Conservation (phyloP, 37 sponge, comb jelly and placozoan genomes). For the Aplysina aerophoba region DNA sequence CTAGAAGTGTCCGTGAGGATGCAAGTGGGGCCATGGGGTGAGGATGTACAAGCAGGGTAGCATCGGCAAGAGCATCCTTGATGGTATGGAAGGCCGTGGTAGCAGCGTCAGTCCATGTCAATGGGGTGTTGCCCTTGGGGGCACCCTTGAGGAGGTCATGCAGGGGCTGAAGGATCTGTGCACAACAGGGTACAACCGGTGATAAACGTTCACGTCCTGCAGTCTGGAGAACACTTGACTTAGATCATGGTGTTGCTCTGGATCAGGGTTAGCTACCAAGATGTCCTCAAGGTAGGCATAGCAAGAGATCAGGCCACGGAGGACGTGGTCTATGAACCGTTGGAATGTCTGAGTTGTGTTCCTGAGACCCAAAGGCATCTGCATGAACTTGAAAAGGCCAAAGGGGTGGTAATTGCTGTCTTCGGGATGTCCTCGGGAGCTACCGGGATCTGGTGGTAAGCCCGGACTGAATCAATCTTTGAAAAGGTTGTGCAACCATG, state of each 20-base stretch:
- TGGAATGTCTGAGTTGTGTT: conserved; percentile 61
- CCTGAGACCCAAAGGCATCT: conserved; percentile 55
- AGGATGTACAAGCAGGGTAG: conserved; percentile 54
- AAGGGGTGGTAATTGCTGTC: conserved; percentile 60
- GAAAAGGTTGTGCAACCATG: conserved; percentile 64
- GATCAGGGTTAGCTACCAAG: conserved; percentile 44
- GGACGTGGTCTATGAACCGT: conserved; percentile 54
- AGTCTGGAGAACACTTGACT: background rate
- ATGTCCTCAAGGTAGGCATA: conserved; percentile 53
- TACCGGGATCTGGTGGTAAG: conserved; percentile 60
- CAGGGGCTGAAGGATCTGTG: background rate
- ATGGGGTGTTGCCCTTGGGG: too few relatives aligned
- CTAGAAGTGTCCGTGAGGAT: conserved; percentile 66
- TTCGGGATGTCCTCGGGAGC: conserved; percentile 51
- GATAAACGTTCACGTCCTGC: background rate
- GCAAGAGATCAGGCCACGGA: conserved; percentile 39
- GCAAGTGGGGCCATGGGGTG: conserved; percentile 44
- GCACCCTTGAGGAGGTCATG: conserved; percentile 8
- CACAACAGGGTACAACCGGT: too few relatives aligned
- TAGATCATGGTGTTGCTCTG: too few relatives aligned
- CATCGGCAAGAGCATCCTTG: conserved; percentile 43
- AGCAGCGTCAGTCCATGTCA: conserved; percentile 44
- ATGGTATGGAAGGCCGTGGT: conserved; percentile 30
- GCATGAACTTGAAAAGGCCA: conserved; percentile 53
- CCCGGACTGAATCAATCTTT: conserved; percentile 59